phyloP scores from a whole-genome alignment of 2,113 vertebrate species.

The Struthidea cinerea region DNA sequence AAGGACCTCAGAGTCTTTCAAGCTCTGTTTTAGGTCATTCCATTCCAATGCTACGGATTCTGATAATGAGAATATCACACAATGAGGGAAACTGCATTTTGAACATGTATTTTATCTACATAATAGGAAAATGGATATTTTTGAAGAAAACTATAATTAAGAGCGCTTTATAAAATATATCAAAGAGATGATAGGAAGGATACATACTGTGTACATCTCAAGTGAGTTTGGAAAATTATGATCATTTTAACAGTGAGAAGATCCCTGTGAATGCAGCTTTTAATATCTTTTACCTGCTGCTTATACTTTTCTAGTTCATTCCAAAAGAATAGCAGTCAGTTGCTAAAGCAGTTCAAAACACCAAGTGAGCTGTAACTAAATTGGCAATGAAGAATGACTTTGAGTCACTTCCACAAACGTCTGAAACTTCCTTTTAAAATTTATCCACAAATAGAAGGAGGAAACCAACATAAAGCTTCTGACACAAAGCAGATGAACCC shows the following conservation, averaged over 20 bases:
- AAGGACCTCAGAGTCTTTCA: neutral
- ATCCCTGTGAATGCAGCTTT: slow-evolving; percentile 26
- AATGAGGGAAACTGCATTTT: neutral
- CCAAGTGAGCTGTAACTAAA: slow-evolving; percentile 39
- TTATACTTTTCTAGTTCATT: slow-evolving; percentile 51
- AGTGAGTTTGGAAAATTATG: neutral
- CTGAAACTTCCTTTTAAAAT: slow-evolving; percentile 54
- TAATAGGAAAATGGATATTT: slow-evolving; percentile 31
- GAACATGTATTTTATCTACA: slow-evolving; percentile 6
- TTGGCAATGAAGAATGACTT: slow-evolving; percentile 40
- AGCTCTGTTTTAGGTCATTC: neutral
- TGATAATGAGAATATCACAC: neutral
- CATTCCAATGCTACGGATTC: fast-evolving
- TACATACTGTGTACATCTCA: slow-evolving; percentile 9
- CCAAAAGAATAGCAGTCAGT: slow-evolving; percentile 58
- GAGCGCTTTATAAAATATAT: neutral
- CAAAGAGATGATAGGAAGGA: neutral
- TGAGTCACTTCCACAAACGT: slow-evolving; percentile 2
- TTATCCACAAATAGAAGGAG: slow-evolving; percentile 45
- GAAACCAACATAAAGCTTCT: neutral
- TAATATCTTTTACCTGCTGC: slow-evolving; percentile 63
- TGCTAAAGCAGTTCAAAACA: slow-evolving; percentile 40
- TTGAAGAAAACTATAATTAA: slow-evolving; percentile 28
- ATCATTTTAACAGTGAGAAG: slow-evolving; percentile 4
- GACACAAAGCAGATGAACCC: slow-evolving; percentile 31